These are phyloP conservation scores for Alloplasta piceator DNA, from an alignment of 2,888 invertebrate species.

Conservation along the genomic window DNA sequence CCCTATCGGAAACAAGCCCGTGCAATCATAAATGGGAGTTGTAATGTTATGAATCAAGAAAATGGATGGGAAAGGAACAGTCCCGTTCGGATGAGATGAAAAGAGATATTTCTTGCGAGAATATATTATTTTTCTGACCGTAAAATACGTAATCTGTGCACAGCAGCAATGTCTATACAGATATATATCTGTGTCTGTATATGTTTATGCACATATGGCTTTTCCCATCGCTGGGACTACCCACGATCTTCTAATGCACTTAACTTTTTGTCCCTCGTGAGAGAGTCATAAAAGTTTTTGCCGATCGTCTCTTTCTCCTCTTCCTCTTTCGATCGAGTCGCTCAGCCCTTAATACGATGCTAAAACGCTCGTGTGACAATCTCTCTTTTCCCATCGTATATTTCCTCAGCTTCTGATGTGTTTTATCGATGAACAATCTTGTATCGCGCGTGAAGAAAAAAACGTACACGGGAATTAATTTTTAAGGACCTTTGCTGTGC, in stretches of 20 bases:
- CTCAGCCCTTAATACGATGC: conserved; percentile 31
- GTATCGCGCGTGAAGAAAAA: too few species aligned
- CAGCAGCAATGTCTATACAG: conserved; percentile 21
- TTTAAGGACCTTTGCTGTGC: not conserved
- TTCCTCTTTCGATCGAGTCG: not conserved
- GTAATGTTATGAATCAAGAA: conserved; percentile 26
- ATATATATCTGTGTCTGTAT: conserved; percentile 1
- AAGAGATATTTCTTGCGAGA: conserved; percentile 39
- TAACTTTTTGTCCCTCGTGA: conserved; percentile 56
- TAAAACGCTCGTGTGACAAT: conserved; percentile 6
- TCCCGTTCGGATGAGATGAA: conserved; percentile 5
- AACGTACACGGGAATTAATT: not conserved
- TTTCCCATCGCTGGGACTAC: conserved; percentile 46
- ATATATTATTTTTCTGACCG: conserved; percentile 42
- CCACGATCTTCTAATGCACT: conserved; percentile 63
- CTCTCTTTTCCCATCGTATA: not conserved
- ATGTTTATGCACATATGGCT: not conserved
- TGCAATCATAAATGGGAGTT: conserved; percentile 52
- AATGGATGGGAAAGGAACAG: conserved; percentile 24
- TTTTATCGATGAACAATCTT: conserved; percentile 40
- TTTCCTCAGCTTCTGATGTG: conserved; percentile 50
- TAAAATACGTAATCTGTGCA: conserved; percentile 45
- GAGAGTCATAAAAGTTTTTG: conserved; percentile 56
- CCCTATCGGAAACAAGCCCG: conserved; percentile 51
- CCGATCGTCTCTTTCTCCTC: conserved; percentile 35